phyloP scores from a whole-genome alignment of 2,113 vertebrate species.

The Tragelaphus strepsiceros region DNA sequence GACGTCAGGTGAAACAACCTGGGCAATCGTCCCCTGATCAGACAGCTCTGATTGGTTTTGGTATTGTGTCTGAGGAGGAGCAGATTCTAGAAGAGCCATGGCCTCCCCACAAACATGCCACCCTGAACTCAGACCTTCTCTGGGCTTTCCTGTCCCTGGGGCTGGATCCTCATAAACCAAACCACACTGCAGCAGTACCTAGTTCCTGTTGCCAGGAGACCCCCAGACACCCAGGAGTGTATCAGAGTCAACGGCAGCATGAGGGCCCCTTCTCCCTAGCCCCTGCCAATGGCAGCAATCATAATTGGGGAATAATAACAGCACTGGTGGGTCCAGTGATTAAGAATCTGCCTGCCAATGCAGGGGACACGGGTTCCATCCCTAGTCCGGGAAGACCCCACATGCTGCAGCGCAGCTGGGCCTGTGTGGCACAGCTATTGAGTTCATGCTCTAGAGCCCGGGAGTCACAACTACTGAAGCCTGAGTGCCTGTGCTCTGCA shows the following conservation, averaged over 20 bases:
- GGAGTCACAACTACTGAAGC: neutral
- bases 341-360: neutral
- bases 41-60: neutral
- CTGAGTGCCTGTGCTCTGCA: neutral
- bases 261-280: neutral
- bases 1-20: neutral
- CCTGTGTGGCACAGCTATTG: neutral
- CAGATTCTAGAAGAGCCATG: neutral
- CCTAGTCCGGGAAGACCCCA: neutral
- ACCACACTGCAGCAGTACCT: neutral
- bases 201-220: neutral
- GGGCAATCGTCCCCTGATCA: neutral
- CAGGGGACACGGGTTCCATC: neutral
- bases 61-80: neutral
- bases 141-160: neutral
- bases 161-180: neutral
- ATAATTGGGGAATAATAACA: neutral
- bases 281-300: neutral
- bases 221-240: neutral
- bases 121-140: neutral
- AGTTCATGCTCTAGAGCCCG: neutral
- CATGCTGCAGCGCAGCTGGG: no score
- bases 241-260: neutral
- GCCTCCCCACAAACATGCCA: no score
- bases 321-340: neutral